A percentile compares a stretch with the other conserved stretches of the same genome.
phyloP scores from a whole-genome alignment of 2,113 vertebrate species.

The Spea bombifrons region DNA sequence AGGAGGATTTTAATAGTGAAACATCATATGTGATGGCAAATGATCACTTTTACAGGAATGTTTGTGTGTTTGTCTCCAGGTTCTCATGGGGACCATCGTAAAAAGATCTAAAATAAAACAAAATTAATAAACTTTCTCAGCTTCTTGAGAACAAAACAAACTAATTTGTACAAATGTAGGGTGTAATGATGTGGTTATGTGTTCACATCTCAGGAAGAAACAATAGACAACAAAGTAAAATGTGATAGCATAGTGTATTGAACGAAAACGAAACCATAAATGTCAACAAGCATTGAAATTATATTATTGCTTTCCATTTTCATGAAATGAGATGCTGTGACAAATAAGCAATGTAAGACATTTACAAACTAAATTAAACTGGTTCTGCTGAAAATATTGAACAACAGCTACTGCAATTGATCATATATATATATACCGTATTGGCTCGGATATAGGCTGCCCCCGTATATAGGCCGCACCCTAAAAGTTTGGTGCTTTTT shows the following conservation, averaged over 20 bases:
- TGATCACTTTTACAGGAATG: no score
- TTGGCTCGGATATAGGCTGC: no score
- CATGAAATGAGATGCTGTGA: not conserved
- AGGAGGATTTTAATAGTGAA: no score
- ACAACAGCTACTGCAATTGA: no score
- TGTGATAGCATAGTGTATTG: not conserved
- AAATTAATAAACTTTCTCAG: not conserved
- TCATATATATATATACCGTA: no score
- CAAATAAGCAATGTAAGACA: not conserved
- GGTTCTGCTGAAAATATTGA: no score
- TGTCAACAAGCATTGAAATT: slow-evolving; percentile 1
- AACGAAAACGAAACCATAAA: not conserved
- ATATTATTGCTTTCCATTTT: not conserved
- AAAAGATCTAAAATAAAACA: not conserved
- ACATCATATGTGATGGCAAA: no score
- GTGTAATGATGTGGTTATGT: not conserved
- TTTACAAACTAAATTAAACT: not conserved
- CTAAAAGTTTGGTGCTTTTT: no score
- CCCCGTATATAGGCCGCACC: no score
- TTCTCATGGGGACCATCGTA: not conserved
- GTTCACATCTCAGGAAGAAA: not conserved
- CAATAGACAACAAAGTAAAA: not conserved
- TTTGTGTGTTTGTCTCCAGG: not conserved
- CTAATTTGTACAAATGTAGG: not conserved
- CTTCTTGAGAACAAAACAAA: not conserved